These are phyloP conservation scores for Triplophysa dalaica DNA, from an alignment of 2,113 vertebrate species.

Conservation along the genomic window DNA sequence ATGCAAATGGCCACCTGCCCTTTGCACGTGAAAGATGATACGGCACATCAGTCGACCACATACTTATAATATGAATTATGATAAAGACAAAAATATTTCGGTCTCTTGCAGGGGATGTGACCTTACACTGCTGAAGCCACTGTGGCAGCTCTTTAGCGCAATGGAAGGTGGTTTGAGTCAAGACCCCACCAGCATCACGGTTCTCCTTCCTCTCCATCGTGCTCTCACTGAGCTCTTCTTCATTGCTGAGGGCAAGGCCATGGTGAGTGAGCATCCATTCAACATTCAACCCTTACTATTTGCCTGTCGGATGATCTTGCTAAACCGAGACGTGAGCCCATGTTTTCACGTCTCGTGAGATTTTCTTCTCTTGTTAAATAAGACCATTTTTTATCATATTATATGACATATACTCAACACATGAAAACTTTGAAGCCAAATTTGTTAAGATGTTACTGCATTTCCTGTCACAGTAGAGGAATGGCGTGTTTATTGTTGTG, in stretches of 20 bases:
- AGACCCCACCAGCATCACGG: constrained; percentile 80
- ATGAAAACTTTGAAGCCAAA: too few relatives aligned
- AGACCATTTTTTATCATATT: too few relatives aligned
- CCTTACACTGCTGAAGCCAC: constrained; percentile 86
- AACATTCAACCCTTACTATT: neutral
- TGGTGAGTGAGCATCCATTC: constrained; percentile 73
- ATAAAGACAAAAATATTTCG: neutral
- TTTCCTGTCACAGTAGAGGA: too few relatives aligned
- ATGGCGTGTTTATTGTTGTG: neutral
- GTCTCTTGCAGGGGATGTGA: constrained; percentile 81
- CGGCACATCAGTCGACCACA: neutral
- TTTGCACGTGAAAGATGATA: constrained; percentile 8
- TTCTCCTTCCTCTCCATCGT: constrained; percentile 91
- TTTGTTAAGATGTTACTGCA: too few relatives aligned
- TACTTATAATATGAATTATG: constrained; percentile 6
- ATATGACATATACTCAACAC: too few relatives aligned
- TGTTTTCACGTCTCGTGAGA: too few relatives aligned
- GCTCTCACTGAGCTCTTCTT: constrained; percentile 97
- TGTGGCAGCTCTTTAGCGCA: constrained; percentile 90
- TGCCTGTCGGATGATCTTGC: too few relatives aligned
- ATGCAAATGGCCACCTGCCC: constrained; percentile 45
- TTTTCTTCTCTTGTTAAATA: too few relatives aligned
- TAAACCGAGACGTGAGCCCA: too few relatives aligned
- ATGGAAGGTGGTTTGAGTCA: constrained; percentile 86
- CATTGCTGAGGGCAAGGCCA: constrained; percentile 85